These are phyloP conservation scores for Leucophenga maculata DNA, from an alignment of 2,888 invertebrate genomes.

Conservation along the genomic window DNA sequence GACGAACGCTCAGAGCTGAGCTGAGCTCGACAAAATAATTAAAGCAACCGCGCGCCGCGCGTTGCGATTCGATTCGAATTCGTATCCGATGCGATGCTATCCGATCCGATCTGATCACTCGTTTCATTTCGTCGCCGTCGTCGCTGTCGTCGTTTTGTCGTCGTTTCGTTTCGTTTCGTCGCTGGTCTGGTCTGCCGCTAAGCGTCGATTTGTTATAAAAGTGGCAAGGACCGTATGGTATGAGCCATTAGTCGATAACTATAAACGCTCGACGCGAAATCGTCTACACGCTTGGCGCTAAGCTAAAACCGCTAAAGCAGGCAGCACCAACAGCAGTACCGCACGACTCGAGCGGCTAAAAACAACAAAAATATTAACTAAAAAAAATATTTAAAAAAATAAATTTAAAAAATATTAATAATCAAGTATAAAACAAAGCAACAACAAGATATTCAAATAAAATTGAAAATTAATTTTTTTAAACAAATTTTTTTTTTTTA, in stretches of 20 bases:
- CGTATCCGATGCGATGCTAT: too few relatives aligned
- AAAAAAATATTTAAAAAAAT: neutral
- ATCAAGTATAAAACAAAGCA: too few relatives aligned
- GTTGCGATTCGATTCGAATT: too few relatives aligned
- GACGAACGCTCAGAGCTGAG: neutral
- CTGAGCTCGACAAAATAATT: neutral
- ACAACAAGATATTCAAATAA: too few relatives aligned
- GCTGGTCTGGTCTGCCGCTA: conserved; percentile 47
- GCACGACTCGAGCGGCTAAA: conserved; percentile 15
- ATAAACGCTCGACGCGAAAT: conserved; percentile 71
- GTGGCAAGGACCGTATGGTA: conserved; percentile 72
- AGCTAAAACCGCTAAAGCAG: neutral
- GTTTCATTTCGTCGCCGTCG: too few relatives aligned
- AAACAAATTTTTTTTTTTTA: too few relatives aligned
- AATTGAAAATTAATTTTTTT: too few relatives aligned
- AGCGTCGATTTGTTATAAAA: conserved; percentile 70
- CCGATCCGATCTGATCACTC: too few relatives aligned
- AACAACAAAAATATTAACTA: conserved; percentile 13
- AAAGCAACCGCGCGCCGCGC: too few relatives aligned
- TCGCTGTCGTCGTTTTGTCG: conserved; percentile 51
- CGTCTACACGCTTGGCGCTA: conserved; percentile 50
- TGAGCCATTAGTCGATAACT: conserved; percentile 73
- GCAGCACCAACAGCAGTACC: neutral
- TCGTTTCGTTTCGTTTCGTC: conserved; percentile 59
- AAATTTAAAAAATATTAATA: conserved; percentile 10